A percentile compares a stretch with the other conserved stretches of the same genome.
phyloP scores from a whole-genome alignment of 2,797 vertebrate genomes.

The Emydoidea blandingii region DNA sequence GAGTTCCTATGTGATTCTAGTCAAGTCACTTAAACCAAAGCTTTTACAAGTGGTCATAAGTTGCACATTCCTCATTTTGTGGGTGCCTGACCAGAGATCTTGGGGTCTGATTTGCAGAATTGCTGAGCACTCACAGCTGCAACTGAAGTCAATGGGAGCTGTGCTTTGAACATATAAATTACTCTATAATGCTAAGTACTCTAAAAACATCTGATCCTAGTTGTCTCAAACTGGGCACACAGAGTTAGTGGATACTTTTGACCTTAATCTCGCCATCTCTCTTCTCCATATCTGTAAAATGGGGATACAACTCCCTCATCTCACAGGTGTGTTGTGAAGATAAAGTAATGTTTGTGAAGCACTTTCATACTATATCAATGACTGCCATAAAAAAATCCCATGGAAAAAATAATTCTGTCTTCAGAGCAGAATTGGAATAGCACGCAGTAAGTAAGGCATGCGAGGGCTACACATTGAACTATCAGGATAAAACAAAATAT shows the following conservation, averaged over 20 bases:
- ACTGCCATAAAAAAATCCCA: not conserved
- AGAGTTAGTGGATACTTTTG: not conserved
- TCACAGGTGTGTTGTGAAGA: not conserved
- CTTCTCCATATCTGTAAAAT: accelerated
- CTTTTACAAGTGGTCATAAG: not conserved
- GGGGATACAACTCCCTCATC: not conserved
- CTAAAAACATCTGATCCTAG: not conserved
- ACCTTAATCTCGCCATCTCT: not conserved
- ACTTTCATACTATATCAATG: not conserved
- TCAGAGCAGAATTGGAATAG: not conserved
- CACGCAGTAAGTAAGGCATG: not conserved
- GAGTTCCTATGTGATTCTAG: too few relatives aligned
- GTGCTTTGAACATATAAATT: accelerated
- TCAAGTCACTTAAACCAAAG: not conserved
- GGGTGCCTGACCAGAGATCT: not conserved
- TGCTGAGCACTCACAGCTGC: not conserved
- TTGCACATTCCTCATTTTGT: not conserved
- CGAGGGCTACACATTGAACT: not conserved
- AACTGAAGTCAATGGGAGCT: not conserved
- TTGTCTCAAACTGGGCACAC: not conserved
- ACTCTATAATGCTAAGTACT: not conserved
- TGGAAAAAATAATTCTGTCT: not conserved
- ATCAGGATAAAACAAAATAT: not conserved
- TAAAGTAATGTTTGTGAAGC: not conserved
- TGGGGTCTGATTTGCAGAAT: not conserved